Evolutionary conservation across 2,888 invertebrate species (phyloP), one percentile per base, ranked within the genome.

Genomic region (Tuberolachnus salignus): DNA sequence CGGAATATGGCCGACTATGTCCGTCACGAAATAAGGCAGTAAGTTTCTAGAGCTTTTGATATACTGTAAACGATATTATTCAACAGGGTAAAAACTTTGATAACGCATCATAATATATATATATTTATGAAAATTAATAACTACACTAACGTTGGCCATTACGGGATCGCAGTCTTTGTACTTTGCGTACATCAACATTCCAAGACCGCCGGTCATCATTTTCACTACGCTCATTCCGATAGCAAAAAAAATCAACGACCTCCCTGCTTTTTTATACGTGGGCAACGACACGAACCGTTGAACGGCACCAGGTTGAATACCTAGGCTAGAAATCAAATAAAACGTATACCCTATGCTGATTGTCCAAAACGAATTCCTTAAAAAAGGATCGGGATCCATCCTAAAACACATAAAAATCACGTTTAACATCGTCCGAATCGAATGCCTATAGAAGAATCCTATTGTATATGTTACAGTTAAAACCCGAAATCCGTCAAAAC

Each of bases 361-460:
- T 0, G 91, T 89, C 94, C 94, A 95, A 83, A 94, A 91, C 0
- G 94, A 92, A 84, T 94, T 93, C 9, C 94, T 88, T 23, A 91
- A 90, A 9, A 92, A 88, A 14, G 94, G 94, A 86, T 92, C 92
- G 73, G 90, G 88, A 84, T 94, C 92, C 86, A 92, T 90, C 84
- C 94, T 93, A 84, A 75, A 87, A 34, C n/a, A n/a, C n/a, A n/a
- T n/a, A n/a, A n/a, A n/a, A n/a, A n/a, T n/a, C n/a, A n/a, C n/a
- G n/a, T n/a, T n/a, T n/a, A n/a, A n/a, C n/a, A n/a, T n/a, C n/a
- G n/a, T n/a, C n/a, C n/a, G n/a, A n/a, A n/a, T n/a, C n/a, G n/a
- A 81, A 44, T 51, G 49, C 13, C n/a, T n/a, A n/a, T n/a, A n/a
- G n/a, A n/a, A n/a, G n/a, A n/a, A n/a, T n/a, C n/a, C n/a, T n/a